A percentile compares a stretch with the other conserved stretches of the same genome.
Evolutionary conservation across 2,888 invertebrate species (phyloP).

Genomic region (Drosophila mayaguana): DNA sequence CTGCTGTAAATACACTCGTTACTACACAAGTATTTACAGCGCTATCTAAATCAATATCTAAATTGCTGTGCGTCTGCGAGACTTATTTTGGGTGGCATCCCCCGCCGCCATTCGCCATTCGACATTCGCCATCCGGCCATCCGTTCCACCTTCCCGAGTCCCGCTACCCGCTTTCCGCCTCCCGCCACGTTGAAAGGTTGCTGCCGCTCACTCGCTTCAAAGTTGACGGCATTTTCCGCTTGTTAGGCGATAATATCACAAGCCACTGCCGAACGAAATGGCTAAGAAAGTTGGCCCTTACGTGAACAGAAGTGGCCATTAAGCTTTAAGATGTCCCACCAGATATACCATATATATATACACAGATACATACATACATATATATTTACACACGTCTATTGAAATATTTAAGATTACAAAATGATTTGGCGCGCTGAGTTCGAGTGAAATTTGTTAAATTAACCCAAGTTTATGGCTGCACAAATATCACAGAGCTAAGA

Average conservation of each 20-base stretch:
- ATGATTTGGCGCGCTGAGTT: background rate
- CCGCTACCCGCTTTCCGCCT: background rate
- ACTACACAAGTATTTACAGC: slow-evolving; percentile 43
- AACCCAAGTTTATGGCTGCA: background rate
- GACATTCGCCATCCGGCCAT: too few relatives aligned
- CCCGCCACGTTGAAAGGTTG: slow-evolving; percentile 18
- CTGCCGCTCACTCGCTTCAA: slow-evolving; percentile 17
- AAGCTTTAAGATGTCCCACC: slow-evolving; percentile 29
- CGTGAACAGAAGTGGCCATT: slow-evolving; percentile 24
- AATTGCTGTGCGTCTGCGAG: slow-evolving; percentile 55
- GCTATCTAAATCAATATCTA: slow-evolving; percentile 72
- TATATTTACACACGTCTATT: background rate
- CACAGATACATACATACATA: background rate
- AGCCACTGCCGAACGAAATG: slow-evolving; percentile 37
- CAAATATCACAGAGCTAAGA: background rate
- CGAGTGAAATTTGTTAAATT: background rate
- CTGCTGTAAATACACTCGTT: slow-evolving; percentile 18
- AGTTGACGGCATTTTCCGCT: slow-evolving; percentile 58
- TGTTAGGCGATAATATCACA: slow-evolving; percentile 64
- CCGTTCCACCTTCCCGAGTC: background rate
- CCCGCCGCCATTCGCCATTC: too few relatives aligned
- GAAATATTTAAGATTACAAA: slow-evolving; percentile 1
- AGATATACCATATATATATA: background rate
- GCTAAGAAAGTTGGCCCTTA: slow-evolving; percentile 34
- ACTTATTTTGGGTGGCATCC: slow-evolving; percentile 11